phyloP scores from a whole-genome alignment of 2,888 invertebrate species.

The Tetanocera ferruginea region DNA sequence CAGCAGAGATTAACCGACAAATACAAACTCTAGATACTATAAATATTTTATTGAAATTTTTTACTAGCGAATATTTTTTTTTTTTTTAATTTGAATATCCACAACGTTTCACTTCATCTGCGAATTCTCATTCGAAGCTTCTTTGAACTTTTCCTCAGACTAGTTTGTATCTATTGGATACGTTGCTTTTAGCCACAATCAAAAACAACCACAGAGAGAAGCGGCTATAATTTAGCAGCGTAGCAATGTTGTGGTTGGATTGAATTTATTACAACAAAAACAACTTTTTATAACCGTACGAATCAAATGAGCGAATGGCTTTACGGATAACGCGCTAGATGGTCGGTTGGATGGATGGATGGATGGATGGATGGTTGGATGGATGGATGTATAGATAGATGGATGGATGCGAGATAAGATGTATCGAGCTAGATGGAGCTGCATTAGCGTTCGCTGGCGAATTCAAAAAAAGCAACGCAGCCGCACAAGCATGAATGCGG shows the following conservation, averaged over 20 bases:
- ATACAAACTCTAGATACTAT: too few species aligned
- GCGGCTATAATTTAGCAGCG: neutral
- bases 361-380: neutral
- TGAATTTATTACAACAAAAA: neutral
- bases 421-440: neutral
- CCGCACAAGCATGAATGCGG: neutral
- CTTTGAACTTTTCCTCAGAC: too few species aligned
- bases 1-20: too few species aligned
- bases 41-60: too few species aligned
- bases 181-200: neutral
- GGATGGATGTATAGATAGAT: neutral
- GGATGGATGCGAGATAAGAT: neutral
- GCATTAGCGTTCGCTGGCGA: neutral
- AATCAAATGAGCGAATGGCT: slow-evolving; percentile 17
- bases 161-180: neutral
- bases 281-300: slow-evolving; percentile 20
- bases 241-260: neutral
- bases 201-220: neutral
- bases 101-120: too few species aligned
- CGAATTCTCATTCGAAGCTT: too few species aligned
- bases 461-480: neutral
- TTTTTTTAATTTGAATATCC: too few species aligned
- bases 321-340: neutral
- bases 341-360: neutral
- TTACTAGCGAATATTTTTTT: too few species aligned